A percentile compares a stretch with the other conserved stretches of the same genome.
Conservation (phyloP, 2,113 vertebrate genomes). For the Sphyrna mokarran region DNA sequence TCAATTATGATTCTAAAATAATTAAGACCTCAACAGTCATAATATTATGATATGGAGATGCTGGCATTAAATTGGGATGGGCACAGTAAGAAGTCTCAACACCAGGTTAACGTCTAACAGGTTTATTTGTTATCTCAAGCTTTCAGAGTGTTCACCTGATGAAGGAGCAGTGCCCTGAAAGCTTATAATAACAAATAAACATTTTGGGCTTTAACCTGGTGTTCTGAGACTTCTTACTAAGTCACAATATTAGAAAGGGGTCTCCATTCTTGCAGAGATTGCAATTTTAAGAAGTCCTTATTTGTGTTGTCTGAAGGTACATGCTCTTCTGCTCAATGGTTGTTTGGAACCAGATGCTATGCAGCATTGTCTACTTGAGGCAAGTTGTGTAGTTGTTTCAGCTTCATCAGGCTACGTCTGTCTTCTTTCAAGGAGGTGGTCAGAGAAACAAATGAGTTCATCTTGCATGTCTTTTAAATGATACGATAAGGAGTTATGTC, state of each 20-base stretch:
- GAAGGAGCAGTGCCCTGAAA: no score
- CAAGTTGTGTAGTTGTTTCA: neutral
- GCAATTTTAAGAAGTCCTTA: neutral
- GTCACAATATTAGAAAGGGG: neutral
- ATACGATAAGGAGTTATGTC: neutral
- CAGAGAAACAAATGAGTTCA: neutral
- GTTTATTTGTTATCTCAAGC: no score
- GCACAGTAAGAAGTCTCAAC: no score
- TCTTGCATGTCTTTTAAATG: neutral
- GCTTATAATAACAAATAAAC: no score
- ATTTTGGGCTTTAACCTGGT: no score
- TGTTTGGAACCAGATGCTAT: neutral
- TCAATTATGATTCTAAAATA: neutral
- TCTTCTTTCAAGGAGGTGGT: neutral
- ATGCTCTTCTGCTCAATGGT: neutral
- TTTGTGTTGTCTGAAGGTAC: neutral
- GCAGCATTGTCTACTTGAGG: neutral
- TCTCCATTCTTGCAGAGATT: neutral
- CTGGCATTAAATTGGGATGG: no score
- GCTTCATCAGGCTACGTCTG: neutral
- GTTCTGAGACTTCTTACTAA: neutral
- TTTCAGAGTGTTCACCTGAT: no score
- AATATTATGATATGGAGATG: neutral
- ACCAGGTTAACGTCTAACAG: no score
- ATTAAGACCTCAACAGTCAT: neutral